A percentile compares a stretch with the other conserved stretches of the same genome.
These are phyloP conservation scores for Trichogramma pretiosum DNA, from an alignment of 1,140 invertebrate genomes.

Conservation along the genomic window DNA sequence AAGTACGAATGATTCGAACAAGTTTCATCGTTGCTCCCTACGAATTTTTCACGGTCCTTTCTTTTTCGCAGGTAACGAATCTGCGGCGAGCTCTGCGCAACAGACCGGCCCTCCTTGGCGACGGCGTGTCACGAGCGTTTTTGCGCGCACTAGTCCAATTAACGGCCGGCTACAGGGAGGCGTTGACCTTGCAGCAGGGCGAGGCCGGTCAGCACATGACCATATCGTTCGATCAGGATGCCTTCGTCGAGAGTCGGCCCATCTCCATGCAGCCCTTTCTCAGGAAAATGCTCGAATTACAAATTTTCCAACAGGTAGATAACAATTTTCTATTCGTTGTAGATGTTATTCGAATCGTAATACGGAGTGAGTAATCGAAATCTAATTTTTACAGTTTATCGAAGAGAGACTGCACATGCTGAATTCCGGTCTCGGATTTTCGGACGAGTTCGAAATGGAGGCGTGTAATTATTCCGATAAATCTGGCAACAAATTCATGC, in stretches of 20 bases:
- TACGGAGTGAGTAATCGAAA: too few relatives aligned
- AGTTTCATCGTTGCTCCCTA: too few relatives aligned
- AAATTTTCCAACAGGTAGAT: constrained; percentile 86
- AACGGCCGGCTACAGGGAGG: constrained; percentile 89
- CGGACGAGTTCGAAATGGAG: constrained; percentile 92
- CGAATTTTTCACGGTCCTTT: neutral
- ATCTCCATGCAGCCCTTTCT: constrained; percentile 79
- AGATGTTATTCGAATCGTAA: too few relatives aligned
- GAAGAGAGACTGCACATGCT: constrained; percentile 83
- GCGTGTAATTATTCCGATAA: constrained; percentile 78
- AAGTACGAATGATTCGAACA: constrained; percentile 33
- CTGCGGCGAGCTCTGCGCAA: constrained; percentile 65
- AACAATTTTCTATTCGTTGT: constrained; percentile 3
- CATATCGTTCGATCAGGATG: constrained; percentile 78
- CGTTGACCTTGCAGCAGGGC: constrained; percentile 69
- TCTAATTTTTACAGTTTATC: constrained; percentile 67
- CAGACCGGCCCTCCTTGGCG: constrained; percentile 64
- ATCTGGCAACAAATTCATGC: constrained; percentile 63
- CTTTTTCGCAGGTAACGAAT: constrained; percentile 57
- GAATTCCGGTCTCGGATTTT: constrained; percentile 79
- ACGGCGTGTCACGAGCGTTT: constrained; percentile 85
- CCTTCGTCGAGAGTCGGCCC: constrained; percentile 75
- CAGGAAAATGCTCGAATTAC: constrained; percentile 80
- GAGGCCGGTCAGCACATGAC: constrained; percentile 43
- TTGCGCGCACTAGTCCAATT: constrained; percentile 79